Percentiles rank a stretch among this genome's conserved stretches.
Conservation (phyloP, 2,113 vertebrate species). For the Oreotrochilus melanogaster region DNA sequence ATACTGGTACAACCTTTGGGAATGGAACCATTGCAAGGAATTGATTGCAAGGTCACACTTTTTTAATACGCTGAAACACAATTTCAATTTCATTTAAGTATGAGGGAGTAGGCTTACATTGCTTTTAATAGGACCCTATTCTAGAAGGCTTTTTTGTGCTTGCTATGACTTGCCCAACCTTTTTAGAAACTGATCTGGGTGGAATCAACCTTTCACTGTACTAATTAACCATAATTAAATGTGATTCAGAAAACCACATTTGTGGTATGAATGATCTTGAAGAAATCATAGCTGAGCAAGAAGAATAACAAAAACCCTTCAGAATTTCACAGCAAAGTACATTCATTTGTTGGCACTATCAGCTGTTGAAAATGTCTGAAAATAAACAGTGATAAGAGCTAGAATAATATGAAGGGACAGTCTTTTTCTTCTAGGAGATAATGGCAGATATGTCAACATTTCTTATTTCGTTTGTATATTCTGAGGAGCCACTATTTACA, state of each 20-base stretch:
- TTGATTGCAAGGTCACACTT: not conserved
- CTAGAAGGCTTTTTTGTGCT: not conserved
- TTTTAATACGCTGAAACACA: not conserved
- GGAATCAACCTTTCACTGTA: not conserved
- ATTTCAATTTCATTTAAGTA: slow-evolving; percentile 1
- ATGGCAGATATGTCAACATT: not conserved
- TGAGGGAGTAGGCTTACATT: not conserved
- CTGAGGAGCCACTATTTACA: not conserved
- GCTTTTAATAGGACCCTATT: not conserved
- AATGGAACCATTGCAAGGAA: not conserved
- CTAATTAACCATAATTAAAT: not conserved
- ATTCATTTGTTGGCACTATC: not conserved
- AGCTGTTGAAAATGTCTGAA: not conserved
- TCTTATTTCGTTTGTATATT: not conserved
- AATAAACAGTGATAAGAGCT: not conserved
- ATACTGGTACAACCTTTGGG: not conserved
- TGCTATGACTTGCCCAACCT: not conserved
- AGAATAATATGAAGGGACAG: not conserved
- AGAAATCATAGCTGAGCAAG: not conserved
- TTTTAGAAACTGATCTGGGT: not conserved
- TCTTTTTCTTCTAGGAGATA: not conserved
- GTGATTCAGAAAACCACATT: not conserved
- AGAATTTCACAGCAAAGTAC: not conserved
- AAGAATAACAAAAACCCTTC: not conserved
- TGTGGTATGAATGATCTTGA: not conserved